phyloP scores from a whole-genome alignment of 2,797 vertebrate species.

The Sphaeramia orbicularis region DNA sequence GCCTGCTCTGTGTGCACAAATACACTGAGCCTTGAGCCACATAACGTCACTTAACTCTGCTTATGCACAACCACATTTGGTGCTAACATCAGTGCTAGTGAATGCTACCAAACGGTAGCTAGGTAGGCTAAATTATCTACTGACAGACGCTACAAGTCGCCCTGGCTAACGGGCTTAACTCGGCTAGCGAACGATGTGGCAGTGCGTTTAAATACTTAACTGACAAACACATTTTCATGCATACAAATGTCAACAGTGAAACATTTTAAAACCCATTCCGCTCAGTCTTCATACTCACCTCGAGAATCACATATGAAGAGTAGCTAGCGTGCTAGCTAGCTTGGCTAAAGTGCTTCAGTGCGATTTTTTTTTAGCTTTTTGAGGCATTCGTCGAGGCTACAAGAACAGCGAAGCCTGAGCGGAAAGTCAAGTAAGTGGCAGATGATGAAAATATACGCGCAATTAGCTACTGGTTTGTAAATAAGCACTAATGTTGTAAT shows the following conservation, averaged over 20 bases:
- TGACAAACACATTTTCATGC: not conserved
- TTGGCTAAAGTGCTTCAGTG: slow-evolving; percentile 99
- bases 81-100: slow-evolving; percentile 38
- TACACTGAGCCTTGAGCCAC: slow-evolving; percentile 14
- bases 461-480: slow-evolving; percentile 62
- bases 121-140: slow-evolving; percentile 45
- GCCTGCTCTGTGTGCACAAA: not conserved
- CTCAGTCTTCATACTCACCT: slow-evolving; percentile 88
- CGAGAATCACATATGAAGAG: slow-evolving; percentile 88
- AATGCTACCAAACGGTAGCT: slow-evolving; percentile 49
- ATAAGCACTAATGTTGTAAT: slow-evolving; percentile 75
- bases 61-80: slow-evolving; percentile 21
- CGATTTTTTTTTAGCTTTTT: slow-evolving; percentile 91
- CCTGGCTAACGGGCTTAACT: slow-evolving; percentile 38
- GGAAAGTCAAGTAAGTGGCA: slow-evolving; percentile 68
- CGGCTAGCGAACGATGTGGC: not conserved
- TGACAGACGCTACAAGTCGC: slow-evolving; percentile 60
- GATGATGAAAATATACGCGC: slow-evolving; percentile 53
- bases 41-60: slow-evolving; percentile 14
- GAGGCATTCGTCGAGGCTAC: slow-evolving; percentile 97
- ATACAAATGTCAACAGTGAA: not conserved
- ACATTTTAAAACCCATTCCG: accelerated
- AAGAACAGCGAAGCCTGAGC: slow-evolving; percentile 86
- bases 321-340: slow-evolving; percentile 81
- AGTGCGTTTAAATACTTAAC: not conserved